Percentiles rank a stretch among this genome's conserved stretches.
Conservation (phyloP, 2,797 vertebrate genomes). For the Anguilla megastoma region DNA sequence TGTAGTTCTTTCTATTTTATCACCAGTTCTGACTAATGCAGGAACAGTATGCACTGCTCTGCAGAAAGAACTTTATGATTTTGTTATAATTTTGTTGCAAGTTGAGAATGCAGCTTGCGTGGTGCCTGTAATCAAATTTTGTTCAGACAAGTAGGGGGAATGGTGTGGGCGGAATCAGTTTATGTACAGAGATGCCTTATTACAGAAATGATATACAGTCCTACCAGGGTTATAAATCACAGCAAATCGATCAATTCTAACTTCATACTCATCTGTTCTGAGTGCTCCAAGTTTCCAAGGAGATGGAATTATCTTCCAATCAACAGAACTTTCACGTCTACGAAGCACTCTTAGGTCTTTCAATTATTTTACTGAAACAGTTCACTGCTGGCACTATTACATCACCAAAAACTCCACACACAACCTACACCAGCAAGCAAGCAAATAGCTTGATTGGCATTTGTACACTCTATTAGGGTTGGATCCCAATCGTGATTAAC, state of each 20-base stretch:
- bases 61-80: not conserved
- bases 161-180: not conserved
- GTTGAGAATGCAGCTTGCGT: not conserved
- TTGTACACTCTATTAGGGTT: not conserved
- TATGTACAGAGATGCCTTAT: not conserved
- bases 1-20: not conserved
- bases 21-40: not conserved
- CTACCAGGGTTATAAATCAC: not conserved
- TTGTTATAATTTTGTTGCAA: not conserved
- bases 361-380: not conserved
- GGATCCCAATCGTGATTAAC: not conserved
- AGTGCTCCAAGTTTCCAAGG: not conserved
- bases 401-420: not conserved
- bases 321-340: not conserved
- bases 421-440: not conserved
- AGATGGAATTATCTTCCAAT: conserved; percentile 7
- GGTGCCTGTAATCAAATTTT: not conserved
- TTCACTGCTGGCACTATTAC: not conserved
- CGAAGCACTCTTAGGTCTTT: not conserved
- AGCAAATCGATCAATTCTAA: not conserved
- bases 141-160: not conserved
- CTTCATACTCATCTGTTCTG: not conserved
- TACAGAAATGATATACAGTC: not conserved
- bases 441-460: not conserved
- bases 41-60: not conserved